Percentiles rank a stretch among this genome's conserved stretches.
phyloP scores from a whole-genome alignment of 2,888 invertebrate species.

The Flabesymbios commensalis region DNA sequence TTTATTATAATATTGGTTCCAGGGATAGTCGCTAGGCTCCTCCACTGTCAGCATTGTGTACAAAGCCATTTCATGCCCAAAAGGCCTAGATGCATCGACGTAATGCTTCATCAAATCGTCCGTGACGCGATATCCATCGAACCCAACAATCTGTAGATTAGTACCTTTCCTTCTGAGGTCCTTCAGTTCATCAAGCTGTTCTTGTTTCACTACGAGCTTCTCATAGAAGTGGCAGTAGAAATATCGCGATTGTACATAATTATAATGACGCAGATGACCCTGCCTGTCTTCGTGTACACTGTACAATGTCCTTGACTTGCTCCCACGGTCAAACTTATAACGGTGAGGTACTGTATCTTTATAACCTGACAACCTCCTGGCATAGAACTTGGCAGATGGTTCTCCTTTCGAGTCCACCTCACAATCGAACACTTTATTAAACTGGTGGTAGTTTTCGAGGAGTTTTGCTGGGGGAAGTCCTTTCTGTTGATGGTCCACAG shows the following conservation, averaged over 20 bases:
- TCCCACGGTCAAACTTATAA: not conserved
- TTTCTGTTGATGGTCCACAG: not conserved
- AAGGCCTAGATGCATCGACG: not conserved
- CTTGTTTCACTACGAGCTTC: not conserved
- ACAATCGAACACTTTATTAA: not conserved
- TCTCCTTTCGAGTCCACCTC: not conserved
- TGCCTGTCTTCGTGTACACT: not conserved
- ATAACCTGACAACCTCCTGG: not conserved
- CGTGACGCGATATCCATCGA: not conserved
- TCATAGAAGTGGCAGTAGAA: constrained; percentile 5
- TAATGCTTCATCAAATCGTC: constrained; percentile 1
- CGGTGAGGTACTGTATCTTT: not conserved
- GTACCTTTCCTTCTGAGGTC: not conserved
- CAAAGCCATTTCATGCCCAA: not conserved
- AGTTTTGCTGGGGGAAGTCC: not conserved
- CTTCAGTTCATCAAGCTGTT: not conserved
- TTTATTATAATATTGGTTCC: not conserved
- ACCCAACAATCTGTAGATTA: constrained; percentile 5
- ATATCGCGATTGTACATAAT: not conserved
- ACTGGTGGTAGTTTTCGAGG: constrained; percentile 4
- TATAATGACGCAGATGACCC: not conserved
- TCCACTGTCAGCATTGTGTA: not conserved
- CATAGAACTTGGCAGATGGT: not conserved
- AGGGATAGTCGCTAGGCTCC: not conserved
- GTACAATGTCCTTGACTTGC: not conserved